These are phyloP conservation scores for Lonchura striata DNA, from an alignment of 2,113 vertebrate genomes.

Conservation along the genomic window DNA sequence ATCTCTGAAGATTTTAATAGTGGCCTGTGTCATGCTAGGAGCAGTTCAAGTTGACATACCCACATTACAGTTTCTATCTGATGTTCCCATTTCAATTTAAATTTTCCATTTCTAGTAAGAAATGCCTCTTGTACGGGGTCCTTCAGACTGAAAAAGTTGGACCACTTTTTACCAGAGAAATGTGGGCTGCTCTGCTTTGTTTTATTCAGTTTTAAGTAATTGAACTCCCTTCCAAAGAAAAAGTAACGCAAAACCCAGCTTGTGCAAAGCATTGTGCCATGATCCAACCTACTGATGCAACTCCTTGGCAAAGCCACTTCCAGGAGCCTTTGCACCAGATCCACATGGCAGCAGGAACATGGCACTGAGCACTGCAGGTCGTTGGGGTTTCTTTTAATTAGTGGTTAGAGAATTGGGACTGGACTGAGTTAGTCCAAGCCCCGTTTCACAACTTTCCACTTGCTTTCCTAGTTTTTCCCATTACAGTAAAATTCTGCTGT, in stretches of 20 bases:
- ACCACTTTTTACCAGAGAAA: background rate
- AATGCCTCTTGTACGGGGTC: background rate
- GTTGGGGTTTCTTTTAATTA: conserved; percentile 18
- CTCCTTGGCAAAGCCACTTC: background rate
- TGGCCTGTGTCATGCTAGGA: background rate
- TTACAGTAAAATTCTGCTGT: conserved; percentile 49
- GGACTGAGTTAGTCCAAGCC: conserved; percentile 1
- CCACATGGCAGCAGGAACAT: background rate
- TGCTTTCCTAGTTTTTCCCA: conserved; percentile 59
- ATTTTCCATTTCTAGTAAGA: background rate
- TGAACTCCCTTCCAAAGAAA: background rate
- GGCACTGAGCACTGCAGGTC: background rate
- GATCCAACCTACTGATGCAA: conserved; percentile 23
- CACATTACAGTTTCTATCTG: background rate
- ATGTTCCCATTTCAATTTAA: background rate
- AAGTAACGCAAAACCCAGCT: conserved; percentile 16
- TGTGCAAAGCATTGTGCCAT: background rate
- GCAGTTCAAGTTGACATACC: background rate
- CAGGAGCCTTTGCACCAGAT: conserved; percentile 29
- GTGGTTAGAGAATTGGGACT: conserved; percentile 27
- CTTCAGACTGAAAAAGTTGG: background rate
- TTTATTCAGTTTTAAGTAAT: background rate
- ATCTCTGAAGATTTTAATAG: background rate
- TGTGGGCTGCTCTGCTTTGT: background rate
- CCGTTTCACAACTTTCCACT: conserved; percentile 65